Conservation (phyloP, 92 coral and sea anemone genomes). For the Epizoanthus scotinus region DNA sequence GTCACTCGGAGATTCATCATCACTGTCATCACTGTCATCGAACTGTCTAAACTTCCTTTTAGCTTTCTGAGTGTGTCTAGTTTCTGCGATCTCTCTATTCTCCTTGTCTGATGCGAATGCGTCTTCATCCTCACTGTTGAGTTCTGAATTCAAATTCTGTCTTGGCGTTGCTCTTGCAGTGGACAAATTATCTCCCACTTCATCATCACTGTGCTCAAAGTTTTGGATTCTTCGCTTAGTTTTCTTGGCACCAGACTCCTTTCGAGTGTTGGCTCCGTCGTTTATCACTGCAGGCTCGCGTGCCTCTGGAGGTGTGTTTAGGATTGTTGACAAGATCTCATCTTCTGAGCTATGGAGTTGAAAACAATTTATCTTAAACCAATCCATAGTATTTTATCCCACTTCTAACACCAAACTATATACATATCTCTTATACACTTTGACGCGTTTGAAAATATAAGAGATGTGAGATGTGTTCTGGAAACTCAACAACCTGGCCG, state of each 20-base stretch:
- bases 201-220: slow-evolving; percentile 31
- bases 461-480: no score
- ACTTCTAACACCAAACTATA: no score
- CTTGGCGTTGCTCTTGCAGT: background rate
- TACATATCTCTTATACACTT: no score
- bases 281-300: background rate
- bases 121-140: slow-evolving; percentile 1
- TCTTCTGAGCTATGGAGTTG: slow-evolving; percentile 8
- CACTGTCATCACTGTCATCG: slow-evolving; percentile 55
- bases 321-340: slow-evolving; percentile 30
- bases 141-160: background rate
- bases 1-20: slow-evolving; percentile 32
- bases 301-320: background rate
- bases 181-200: background rate
- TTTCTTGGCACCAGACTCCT: background rate
- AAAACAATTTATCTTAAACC: background rate
- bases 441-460: no score
- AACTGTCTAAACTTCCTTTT: slow-evolving; percentile 31
- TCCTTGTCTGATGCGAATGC: slow-evolving; percentile 4
- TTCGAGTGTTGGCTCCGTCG: background rate
- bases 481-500: no score
- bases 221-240: slow-evolving; percentile 22
- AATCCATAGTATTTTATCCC: no score
- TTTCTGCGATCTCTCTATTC: background rate
- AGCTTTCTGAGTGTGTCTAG: slow-evolving; percentile 13